phyloP scores from a whole-genome alignment of 2,797 vertebrate species.

The Percopsis omiscomaycus region DNA sequence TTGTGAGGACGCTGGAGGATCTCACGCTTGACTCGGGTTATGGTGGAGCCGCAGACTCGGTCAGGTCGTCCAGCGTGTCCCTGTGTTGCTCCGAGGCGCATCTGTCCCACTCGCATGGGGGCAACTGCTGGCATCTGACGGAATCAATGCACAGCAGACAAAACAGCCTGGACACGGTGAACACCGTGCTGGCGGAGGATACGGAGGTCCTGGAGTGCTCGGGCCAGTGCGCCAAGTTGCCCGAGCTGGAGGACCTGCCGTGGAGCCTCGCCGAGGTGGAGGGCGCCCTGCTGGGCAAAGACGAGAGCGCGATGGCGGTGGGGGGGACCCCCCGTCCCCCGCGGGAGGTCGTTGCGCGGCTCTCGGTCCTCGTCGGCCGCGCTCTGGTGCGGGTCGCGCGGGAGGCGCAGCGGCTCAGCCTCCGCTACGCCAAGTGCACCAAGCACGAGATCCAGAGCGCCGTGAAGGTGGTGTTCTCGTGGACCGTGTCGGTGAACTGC shows the following conservation, averaged over 20 bases:
- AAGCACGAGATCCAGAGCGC: conserved; percentile 83
- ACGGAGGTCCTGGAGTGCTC: conserved; percentile 78
- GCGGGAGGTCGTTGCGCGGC: conserved; percentile 72
- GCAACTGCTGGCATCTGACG: conserved; percentile 83
- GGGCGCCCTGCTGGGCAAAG: conserved; percentile 72
- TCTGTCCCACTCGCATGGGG: conserved; percentile 78
- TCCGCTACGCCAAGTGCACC: conserved; percentile 82
- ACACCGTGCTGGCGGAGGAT: conserved; percentile 84
- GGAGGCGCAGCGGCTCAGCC: conserved; percentile 82
- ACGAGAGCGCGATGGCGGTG: conserved; percentile 65
- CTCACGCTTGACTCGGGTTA: conserved; percentile 86
- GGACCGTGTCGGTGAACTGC: conserved; percentile 83
- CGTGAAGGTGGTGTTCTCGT: conserved; percentile 80
- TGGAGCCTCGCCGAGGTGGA: conserved; percentile 83
- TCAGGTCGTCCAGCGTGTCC: conserved; percentile 85
- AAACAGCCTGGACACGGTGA: conserved; percentile 93
- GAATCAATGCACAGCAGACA: conserved; percentile 91
- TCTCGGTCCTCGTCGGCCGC: conserved; percentile 76
- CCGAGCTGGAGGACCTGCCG: conserved; percentile 82
- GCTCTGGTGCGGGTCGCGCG: conserved; percentile 78
- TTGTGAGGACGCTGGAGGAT: conserved; percentile 87
- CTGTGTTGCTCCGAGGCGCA: conserved; percentile 83
- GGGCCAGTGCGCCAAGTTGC: conserved; percentile 80
- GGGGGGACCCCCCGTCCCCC: conserved; percentile 55
- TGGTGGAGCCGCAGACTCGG: conserved; percentile 86